Conservation (phyloP, 2,888 invertebrate genomes). For the Pollenia angustigena region DNA sequence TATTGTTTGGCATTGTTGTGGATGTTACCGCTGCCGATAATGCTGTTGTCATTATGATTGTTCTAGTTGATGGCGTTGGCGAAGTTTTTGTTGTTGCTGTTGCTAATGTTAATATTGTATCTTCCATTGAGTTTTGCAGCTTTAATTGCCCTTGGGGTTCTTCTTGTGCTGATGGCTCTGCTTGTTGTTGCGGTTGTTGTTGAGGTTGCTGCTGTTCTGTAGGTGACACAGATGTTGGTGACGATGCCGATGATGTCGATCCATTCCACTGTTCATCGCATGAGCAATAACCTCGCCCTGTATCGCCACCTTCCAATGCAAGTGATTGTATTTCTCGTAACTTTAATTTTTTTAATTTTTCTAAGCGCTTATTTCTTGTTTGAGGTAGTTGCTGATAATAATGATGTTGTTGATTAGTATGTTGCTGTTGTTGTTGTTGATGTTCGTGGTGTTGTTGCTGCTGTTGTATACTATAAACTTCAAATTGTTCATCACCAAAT, state of each 20-base stretch:
- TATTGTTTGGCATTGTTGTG: slow-evolving; percentile 72
- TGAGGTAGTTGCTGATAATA: slow-evolving; percentile 74
- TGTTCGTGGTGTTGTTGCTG: slow-evolving; percentile 69
- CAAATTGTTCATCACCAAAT: slow-evolving; percentile 77
- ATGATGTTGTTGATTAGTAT: slow-evolving; percentile 66
- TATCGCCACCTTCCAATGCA: slow-evolving; percentile 81
- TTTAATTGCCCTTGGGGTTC: slow-evolving; percentile 47
- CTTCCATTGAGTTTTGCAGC: slow-evolving; percentile 21
- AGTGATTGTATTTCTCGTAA: slow-evolving; percentile 80
- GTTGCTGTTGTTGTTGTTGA: slow-evolving; percentile 63
- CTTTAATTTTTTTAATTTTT: slow-evolving; percentile 78
- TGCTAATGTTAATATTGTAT: slow-evolving; percentile 29
- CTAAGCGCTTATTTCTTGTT: slow-evolving; percentile 72
- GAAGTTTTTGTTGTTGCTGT: slow-evolving; percentile 27
- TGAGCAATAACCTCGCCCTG: slow-evolving; percentile 81
- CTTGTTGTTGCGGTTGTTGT: slow-evolving; percentile 59
- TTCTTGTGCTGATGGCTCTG: slow-evolving; percentile 36
- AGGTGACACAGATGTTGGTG: slow-evolving; percentile 73
- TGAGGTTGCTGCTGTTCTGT: slow-evolving; percentile 59
- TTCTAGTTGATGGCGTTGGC: slow-evolving; percentile 32
- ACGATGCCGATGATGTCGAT: slow-evolving; percentile 72
- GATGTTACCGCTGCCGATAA: slow-evolving; percentile 12
- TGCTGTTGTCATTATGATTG: slow-evolving; percentile 25
- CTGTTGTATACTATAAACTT: slow-evolving; percentile 68
- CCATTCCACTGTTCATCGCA: slow-evolving; percentile 80